Base-by-base conservation (phyloP, 2,797 vertebrate genomes). In the Dermochelys coriacea region DNA sequence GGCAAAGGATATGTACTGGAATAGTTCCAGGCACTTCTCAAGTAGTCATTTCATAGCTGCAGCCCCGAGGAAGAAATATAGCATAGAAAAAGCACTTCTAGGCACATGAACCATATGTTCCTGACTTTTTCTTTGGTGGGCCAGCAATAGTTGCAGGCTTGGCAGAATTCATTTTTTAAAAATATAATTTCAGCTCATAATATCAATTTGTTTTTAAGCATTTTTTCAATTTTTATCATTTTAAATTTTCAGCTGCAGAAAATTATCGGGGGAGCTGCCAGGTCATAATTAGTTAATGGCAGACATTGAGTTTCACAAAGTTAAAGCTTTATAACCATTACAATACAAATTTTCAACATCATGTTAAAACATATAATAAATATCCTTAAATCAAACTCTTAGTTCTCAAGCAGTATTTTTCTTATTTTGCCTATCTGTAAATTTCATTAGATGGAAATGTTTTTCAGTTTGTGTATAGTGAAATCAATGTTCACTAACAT, bases 121-220 rank as follows among this genome's bases (percentile, higher is more conserved):
- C 85, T 91, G 52, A 85, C 78, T 94, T 77, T 45, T 57, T 54
- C 37, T 5, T 88, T 85, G 85, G 50, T 92, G 87, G 47, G 61
- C 23, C 41, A 87, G 57, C 95, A 96, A 61, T 94, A 96, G 96
- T 91, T 95, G 88, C 41, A 23, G 21, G 37, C 37, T 41, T 23
- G n/a, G 37, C 37, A 41, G 21, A 71, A 41, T 71, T 71, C 34
- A 16, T 71, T 37, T 71, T 68, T 41, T 71, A 31, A 54, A 54
- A 71, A 71, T 23, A 71, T 41, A 41, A 41, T 41, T 71, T 23
- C n/a, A 71, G 21, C 64, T 41, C 64, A 71, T 41, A 37, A 37
- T 71, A 71, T 41, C 68, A 71, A 37, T 23, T 68, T 21, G 34
- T 10, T 71, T 71, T 41, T 23, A 71, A 23, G 68, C n/a, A 23